Base-by-base conservation (phyloP, 1,140 invertebrate species). In the Brachionus angularis region DNA sequence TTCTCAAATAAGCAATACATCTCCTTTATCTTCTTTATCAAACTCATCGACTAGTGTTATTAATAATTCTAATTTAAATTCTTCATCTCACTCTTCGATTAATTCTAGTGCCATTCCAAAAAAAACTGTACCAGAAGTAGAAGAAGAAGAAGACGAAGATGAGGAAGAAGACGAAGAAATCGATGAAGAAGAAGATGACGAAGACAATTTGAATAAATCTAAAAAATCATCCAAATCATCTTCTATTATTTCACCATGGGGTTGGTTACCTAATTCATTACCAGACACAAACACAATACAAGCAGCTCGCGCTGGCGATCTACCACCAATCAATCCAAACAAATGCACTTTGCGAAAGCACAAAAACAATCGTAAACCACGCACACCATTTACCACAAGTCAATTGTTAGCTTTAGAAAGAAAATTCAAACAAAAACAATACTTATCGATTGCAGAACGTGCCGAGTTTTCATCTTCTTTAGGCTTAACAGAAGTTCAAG, bases 401-500 rank as follows among this genome's bases (percentile, higher is more conserved):
- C 93, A 98, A 78, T 85, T 98, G 14, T 80, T 97, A 2, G 93
- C 96, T 80, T 82, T 98, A 33, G 94, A 98, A 79, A 84, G 91
- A 33, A 93, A 98, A 80, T 98, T 98, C 77, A 91, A 95, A 78
- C 91, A 91, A 42, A 97, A 97, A 82, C 96, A 97, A 80, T 98
- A 98, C 79, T 85, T 97, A 0, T 94, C 91, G 29, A 84, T 97
- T 1, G 95, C 91, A 0, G 94, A 98, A 80, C 83, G 95, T 44
- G 94, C 91, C 21, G 91, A 96, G 78, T 96, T 98, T 74, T 94
- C 95, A 0, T 87, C 90, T 18, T 88, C 89, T 1, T 83, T 98
- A 2, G 89, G 91, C 75, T 82, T 98, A 0, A 94, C 90, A 74
- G 93, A 97, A 83, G 93, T 96, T 0, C 93, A 96, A 85, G 88